These are phyloP conservation scores for Cacatua alba DNA, from an alignment of 2,113 vertebrate species.

Conservation along the genomic window DNA sequence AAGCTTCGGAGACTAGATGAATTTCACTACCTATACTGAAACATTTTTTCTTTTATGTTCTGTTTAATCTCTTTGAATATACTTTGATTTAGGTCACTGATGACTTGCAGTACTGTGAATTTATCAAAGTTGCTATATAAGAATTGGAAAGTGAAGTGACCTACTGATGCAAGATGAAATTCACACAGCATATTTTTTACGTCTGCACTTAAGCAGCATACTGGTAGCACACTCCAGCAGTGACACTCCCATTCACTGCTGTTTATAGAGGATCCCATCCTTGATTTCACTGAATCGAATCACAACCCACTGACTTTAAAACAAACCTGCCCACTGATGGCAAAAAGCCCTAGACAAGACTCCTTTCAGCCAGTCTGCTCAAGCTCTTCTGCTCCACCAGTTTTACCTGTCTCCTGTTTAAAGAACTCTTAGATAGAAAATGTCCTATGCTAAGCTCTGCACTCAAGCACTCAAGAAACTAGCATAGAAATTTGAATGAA, in stretches of 20 bases:
- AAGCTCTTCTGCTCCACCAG: background rate
- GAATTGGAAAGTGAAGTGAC: background rate
- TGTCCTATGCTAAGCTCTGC: background rate
- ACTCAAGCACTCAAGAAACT: background rate
- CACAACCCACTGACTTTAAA: background rate
- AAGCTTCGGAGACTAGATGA: background rate
- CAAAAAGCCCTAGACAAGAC: background rate
- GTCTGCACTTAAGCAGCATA: rapidly evolving
- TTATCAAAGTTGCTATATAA: background rate
- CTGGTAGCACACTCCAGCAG: background rate
- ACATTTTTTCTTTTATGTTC: background rate
- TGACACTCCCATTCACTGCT: background rate
- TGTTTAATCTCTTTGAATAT: background rate
- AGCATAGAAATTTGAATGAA: background rate
- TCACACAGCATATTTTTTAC: background rate
- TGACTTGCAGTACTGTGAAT: background rate
- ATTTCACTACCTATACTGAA: background rate
- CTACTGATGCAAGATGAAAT: background rate
- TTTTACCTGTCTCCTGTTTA: background rate
- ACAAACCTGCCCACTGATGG: background rate
- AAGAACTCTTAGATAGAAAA: background rate
- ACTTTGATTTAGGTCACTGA: background rate
- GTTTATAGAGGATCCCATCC: background rate
- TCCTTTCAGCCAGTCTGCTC: background rate
- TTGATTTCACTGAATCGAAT: background rate